A percentile compares a stretch with the other conserved stretches of the same genome.
phyloP scores from a whole-genome alignment of 2,888 invertebrate species.

The Adineta ricciae region DNA sequence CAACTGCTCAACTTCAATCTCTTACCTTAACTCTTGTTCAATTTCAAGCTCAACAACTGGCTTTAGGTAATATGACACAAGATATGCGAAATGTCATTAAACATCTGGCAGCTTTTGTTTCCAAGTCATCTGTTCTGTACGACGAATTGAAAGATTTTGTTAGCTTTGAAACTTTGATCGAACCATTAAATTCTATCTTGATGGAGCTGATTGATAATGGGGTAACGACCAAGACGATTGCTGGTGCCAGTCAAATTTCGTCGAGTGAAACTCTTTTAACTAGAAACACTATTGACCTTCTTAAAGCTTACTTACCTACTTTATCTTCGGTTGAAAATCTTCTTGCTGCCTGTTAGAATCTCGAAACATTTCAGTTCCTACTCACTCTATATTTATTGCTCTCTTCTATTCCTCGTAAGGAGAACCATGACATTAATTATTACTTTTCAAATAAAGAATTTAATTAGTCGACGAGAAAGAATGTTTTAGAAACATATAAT shows the following conservation, averaged over 20 bases:
- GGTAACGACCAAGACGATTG: background rate
- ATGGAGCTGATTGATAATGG: background rate
- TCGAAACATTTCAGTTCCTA: too few species aligned
- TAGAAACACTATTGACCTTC: background rate
- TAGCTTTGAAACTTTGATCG: background rate
- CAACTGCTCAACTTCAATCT: background rate
- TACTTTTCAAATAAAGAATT: too few species aligned
- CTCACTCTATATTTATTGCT: too few species aligned
- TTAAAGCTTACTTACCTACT: background rate
- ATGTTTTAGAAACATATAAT: too few species aligned
- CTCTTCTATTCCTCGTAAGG: too few species aligned
- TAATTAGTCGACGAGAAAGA: too few species aligned
- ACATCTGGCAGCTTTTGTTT: background rate
- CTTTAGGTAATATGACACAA: background rate
- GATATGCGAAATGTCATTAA: background rate
- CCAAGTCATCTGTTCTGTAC: background rate
- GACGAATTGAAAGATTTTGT: background rate
- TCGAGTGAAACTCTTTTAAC: background rate
- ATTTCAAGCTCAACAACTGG: background rate
- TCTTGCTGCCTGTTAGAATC: background rate
- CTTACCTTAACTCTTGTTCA: background rate
- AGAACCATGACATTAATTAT: too few species aligned
- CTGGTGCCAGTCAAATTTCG: background rate
- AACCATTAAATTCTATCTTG: background rate
- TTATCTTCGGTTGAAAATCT: background rate